Percentiles rank a stretch among this genome's conserved stretches.
phyloP scores from a whole-genome alignment of 2,797 vertebrate species.

The Morus bassanus region DNA sequence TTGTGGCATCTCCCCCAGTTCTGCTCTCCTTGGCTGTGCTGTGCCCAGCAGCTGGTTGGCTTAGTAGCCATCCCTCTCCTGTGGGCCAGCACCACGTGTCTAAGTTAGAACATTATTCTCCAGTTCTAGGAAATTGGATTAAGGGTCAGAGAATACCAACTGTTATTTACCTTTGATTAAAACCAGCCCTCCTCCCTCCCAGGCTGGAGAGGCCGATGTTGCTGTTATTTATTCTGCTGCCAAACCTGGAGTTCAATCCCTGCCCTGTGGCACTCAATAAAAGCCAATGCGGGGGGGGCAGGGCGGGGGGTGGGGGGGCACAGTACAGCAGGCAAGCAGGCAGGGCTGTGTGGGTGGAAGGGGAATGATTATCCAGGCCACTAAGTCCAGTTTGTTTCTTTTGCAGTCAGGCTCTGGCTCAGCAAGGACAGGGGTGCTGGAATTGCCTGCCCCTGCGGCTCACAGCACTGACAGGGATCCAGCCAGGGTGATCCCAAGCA shows the following conservation, averaged over 20 bases:
- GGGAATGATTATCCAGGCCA: not conserved
- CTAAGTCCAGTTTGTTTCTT: not conserved
- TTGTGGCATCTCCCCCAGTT: not conserved
- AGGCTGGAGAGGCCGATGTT: conserved; percentile 18
- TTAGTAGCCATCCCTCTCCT: not conserved
- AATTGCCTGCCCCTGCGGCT: not conserved
- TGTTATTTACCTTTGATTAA: conserved; percentile 72
- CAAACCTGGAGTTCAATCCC: conserved; percentile 45
- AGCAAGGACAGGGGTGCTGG: not conserved
- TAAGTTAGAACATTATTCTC: conserved; percentile 40
- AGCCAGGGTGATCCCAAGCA: not conserved
- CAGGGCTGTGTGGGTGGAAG: conserved; percentile 5
- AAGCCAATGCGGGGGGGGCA: not conserved
- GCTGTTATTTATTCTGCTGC: conserved; percentile 64
- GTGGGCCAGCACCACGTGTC: not conserved
- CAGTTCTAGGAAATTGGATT: conserved; percentile 63
- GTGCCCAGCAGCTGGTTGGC: not conserved
- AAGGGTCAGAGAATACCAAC: conserved; percentile 54
- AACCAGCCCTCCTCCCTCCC: conserved; percentile 34
- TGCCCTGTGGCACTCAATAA: conserved; percentile 47
- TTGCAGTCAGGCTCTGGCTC: not conserved
- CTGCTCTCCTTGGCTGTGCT: not conserved
- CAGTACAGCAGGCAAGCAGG: not conserved
- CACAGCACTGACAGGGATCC: not conserved
- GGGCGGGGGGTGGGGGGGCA: not conserved